phyloP scores from a whole-genome alignment of 2,888 invertebrate genomes.

The Trisateles emortualis region DNA sequence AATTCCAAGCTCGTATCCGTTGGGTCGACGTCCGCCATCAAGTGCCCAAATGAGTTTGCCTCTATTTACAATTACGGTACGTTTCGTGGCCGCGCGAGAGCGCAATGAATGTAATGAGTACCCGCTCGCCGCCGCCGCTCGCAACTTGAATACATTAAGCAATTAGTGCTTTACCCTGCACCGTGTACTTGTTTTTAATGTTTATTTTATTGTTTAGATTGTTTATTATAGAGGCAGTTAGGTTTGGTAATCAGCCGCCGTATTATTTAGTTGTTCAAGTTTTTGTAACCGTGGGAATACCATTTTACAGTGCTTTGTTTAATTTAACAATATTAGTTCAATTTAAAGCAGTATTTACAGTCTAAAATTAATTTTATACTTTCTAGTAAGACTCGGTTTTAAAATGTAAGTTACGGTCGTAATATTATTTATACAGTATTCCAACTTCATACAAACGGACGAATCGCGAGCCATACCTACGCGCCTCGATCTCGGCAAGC shows the following conservation, averaged over 20 bases:
- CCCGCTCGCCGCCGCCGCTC: constrained; percentile 42
- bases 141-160: constrained; percentile 65
- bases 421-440: no score
- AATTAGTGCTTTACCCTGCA: constrained; percentile 54
- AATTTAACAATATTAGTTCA: background rate
- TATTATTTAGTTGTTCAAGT: constrained; percentile 17
- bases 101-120: constrained; percentile 63
- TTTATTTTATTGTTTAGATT: constrained; percentile 51
- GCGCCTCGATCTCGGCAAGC: no score
- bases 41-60: constrained; percentile 72
- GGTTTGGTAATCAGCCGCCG: constrained; percentile 30
- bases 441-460: no score
- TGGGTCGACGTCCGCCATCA: constrained; percentile 54
- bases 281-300: background rate
- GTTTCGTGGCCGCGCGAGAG: constrained; percentile 37
- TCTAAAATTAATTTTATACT: no score
- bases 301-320: background rate
- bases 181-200: constrained; percentile 46
- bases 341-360: background rate
- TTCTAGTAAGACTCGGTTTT: no score
- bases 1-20: constrained; percentile 59
- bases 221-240: constrained; percentile 38
- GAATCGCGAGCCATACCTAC: no score
- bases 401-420: no score
- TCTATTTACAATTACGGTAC: constrained; percentile 67